Evolutionary conservation across 2,113 vertebrate species (phyloP).

Genomic region (Cisticola juncidis): DNA sequence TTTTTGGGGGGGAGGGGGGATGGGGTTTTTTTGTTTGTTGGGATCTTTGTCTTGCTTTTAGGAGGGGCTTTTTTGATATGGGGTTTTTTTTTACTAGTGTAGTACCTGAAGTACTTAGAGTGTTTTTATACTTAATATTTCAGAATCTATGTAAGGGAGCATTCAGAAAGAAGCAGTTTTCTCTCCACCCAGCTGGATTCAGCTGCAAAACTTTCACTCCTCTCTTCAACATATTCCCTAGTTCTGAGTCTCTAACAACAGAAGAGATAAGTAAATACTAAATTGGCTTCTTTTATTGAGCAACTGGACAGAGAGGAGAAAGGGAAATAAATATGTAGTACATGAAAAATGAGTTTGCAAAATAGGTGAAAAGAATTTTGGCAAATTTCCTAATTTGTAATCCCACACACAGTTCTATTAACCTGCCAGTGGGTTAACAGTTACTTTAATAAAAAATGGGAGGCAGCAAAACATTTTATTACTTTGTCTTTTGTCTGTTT

Average conservation of each 20-base stretch:
- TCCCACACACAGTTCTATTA: neutral
- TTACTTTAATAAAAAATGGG: neutral
- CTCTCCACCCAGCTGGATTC: neutral
- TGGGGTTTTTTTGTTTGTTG: neutral
- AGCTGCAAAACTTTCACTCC: neutral
- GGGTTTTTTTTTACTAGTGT: fast-evolving
- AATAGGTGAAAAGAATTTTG: neutral
- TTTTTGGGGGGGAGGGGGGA: fast-evolving
- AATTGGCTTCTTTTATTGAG: neutral
- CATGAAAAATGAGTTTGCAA: neutral
- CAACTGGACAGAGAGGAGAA: neutral
- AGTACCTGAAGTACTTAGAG: neutral
- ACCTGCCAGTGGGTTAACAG: neutral
- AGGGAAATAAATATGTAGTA: neutral
- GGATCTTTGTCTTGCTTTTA: neutral
- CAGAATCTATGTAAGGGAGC: neutral
- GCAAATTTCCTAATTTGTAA: neutral
- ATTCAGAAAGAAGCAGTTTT: neutral
- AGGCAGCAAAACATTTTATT: neutral
- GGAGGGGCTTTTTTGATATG: neutral
- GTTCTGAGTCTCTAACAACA: neutral
- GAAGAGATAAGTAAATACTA: neutral
- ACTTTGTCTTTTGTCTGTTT: neutral
- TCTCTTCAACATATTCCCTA: neutral
- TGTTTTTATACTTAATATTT: neutral